Percentiles rank a stretch among this genome's conserved stretches.
These are phyloP conservation scores for Botia almorhae DNA, from an alignment of 2,797 vertebrate species.

Conservation along the genomic window DNA sequence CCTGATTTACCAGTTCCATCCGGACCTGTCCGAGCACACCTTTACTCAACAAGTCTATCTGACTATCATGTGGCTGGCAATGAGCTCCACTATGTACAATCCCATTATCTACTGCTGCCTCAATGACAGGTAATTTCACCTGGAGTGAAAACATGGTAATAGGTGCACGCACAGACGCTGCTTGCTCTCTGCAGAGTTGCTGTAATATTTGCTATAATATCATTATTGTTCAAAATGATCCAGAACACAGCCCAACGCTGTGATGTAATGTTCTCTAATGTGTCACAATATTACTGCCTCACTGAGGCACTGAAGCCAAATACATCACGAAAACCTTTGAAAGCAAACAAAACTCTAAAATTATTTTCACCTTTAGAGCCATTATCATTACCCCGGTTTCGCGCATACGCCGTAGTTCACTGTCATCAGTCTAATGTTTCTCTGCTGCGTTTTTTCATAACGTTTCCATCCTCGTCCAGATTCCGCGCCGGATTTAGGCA, in stretches of 20 bases:
- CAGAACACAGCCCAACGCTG: not conserved
- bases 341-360: constrained; percentile 1
- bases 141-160: constrained; percentile 39
- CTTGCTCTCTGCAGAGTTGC: constrained; percentile 13
- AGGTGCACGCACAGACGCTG: constrained; percentile 19
- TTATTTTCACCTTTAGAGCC: constrained; percentile 8
- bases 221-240: constrained; percentile 46
- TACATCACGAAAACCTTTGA: constrained; percentile 12
- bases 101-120: constrained; percentile 99
- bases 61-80: constrained; percentile 95
- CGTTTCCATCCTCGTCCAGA: constrained; percentile 66
- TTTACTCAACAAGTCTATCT: constrained; percentile 96
- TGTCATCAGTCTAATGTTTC: constrained; percentile 7
- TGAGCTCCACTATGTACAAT: constrained; percentile 99
- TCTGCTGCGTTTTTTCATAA: constrained; percentile 13
- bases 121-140: constrained; percentile 86
- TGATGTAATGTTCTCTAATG: constrained; percentile 33
- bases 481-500: constrained; percentile 94
- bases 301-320: constrained; percentile 12
- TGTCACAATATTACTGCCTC: not conserved
- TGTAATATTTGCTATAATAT: constrained; percentile 29
- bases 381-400: not conserved
- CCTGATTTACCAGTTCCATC: constrained; percentile 87
- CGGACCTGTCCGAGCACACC: constrained; percentile 77
- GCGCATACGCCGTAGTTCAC: not conserved